These are phyloP conservation scores for Papilio elwesi DNA, from an alignment of 2,888 invertebrate species.

Conservation along the genomic window DNA sequence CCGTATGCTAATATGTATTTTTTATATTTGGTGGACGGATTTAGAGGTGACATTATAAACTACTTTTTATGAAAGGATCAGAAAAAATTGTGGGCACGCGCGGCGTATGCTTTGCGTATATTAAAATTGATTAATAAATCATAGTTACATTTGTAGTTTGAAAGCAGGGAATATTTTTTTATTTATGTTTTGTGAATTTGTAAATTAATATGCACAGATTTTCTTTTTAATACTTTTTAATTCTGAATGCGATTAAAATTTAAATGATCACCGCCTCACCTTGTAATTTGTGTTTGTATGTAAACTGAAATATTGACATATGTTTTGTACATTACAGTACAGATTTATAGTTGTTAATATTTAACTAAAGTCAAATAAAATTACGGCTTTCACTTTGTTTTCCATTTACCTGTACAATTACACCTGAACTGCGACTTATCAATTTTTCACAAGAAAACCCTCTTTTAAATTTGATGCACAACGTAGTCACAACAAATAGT, in stretches of 20 bases:
- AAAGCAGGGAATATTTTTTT: not conserved
- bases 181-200: slow-evolving; percentile 24
- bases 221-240: not conserved
- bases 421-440: too few relatives aligned
- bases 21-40: slow-evolving; percentile 55
- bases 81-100: slow-evolving; percentile 78
- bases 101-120: slow-evolving; percentile 34
- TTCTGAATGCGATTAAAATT: not conserved
- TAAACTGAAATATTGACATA: too few relatives aligned
- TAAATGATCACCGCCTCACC: too few relatives aligned
- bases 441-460: too few relatives aligned
- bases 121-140: slow-evolving; percentile 43
- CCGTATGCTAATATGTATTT: slow-evolving; percentile 73
- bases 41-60: slow-evolving; percentile 55
- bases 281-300: too few relatives aligned
- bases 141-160: slow-evolving; percentile 44
- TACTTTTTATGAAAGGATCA: slow-evolving; percentile 57
- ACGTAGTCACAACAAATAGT: slow-evolving; percentile 55
- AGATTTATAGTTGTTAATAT: too few relatives aligned
- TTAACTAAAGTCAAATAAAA: too few relatives aligned
- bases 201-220: not conserved
- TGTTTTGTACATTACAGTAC: too few relatives aligned
- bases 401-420: too few relatives aligned
- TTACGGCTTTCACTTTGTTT: too few relatives aligned
- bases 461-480: slow-evolving; percentile 29